A percentile compares a stretch with the other conserved stretches of the same genome.
phyloP scores from a whole-genome alignment of 2,113 vertebrate species.

The Perca fluviatilis region DNA sequence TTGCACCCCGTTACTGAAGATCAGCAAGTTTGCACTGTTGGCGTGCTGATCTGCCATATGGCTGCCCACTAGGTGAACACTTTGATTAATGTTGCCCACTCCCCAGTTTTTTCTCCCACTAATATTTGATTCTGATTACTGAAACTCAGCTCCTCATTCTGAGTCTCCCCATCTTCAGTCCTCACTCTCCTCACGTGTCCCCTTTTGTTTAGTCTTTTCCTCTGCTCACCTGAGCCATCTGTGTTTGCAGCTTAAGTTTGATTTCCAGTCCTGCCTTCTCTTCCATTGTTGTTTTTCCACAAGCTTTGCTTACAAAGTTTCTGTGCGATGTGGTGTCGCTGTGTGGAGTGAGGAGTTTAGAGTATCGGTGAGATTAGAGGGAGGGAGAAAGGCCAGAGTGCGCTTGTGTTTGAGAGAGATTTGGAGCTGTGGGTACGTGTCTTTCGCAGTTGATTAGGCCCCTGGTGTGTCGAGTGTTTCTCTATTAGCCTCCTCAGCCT shows the following conservation, averaged over 20 bases:
- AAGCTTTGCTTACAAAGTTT: constrained; percentile 31
- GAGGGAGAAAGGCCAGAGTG: constrained; percentile 50
- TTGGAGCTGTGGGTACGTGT: constrained; percentile 64
- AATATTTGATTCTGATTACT: constrained; percentile 94
- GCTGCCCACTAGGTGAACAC: constrained; percentile 99
- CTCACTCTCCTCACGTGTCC: constrained; percentile 13
- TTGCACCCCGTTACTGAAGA: constrained; percentile 99
- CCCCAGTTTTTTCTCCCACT: constrained; percentile 88
- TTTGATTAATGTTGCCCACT: constrained; percentile 99
- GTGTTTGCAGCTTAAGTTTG: constrained; percentile 44
- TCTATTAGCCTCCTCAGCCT: constrained; percentile 77
- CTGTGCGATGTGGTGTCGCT: constrained; percentile 18
- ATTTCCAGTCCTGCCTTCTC: background rate
- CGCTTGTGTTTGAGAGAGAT: constrained; percentile 56
- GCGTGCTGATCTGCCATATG: constrained; percentile 99
- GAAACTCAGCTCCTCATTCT: constrained; percentile 62
- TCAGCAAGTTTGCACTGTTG: constrained; percentile 99
- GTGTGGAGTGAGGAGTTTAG: constrained; percentile 37
- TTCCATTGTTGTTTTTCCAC: constrained; percentile 45
- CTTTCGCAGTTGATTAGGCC: constrained; percentile 79
- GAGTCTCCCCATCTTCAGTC: constrained; percentile 34
- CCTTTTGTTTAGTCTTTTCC: constrained; percentile 27
- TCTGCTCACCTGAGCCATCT: constrained; percentile 41
- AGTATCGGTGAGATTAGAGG: constrained; percentile 60
- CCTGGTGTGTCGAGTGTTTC: constrained; percentile 75